Percentiles rank a stretch among this genome's conserved stretches.
These are phyloP conservation scores for Cyprinella venusta DNA, from an alignment of 2,797 vertebrate species.

Conservation along the genomic window DNA sequence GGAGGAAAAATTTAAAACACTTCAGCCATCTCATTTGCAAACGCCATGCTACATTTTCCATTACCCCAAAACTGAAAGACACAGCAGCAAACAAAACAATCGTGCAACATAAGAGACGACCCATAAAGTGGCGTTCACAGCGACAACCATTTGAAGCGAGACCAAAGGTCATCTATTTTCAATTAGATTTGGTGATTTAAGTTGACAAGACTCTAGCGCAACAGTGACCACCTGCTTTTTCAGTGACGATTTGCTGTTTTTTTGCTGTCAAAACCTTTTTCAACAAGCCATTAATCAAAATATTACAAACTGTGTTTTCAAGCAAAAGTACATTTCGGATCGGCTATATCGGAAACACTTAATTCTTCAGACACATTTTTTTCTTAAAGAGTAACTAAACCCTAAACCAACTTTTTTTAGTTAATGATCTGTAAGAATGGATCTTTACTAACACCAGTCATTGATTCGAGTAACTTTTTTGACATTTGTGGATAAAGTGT, in stretches of 20 bases:
- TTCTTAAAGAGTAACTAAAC: no score
- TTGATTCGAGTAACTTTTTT: no score
- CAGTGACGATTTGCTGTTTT: background rate
- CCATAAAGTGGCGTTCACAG: background rate
- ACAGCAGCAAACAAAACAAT: conserved; percentile 14
- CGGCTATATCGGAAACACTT: no score
- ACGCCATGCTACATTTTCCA: conserved; percentile 47
- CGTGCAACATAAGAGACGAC: background rate
- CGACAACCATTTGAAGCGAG: background rate
- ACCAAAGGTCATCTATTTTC: background rate
- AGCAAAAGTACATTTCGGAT: background rate
- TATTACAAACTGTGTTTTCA: background rate
- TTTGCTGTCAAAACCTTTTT: background rate
- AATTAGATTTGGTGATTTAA: conserved; percentile 7
- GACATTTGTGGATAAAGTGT: no score
- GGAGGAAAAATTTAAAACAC: conserved; percentile 29
- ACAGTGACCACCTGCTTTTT: background rate
- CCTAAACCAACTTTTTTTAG: no score
- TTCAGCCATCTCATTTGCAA: conserved; percentile 45
- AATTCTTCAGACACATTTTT: background rate
- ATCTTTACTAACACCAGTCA: no score
- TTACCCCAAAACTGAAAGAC: conserved; percentile 52
- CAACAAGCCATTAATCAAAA: background rate
- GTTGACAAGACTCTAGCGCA: background rate
- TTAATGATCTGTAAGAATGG: no score